Conservation (phyloP, 2,888 invertebrate genomes). For the Drosophila borealis region DNA sequence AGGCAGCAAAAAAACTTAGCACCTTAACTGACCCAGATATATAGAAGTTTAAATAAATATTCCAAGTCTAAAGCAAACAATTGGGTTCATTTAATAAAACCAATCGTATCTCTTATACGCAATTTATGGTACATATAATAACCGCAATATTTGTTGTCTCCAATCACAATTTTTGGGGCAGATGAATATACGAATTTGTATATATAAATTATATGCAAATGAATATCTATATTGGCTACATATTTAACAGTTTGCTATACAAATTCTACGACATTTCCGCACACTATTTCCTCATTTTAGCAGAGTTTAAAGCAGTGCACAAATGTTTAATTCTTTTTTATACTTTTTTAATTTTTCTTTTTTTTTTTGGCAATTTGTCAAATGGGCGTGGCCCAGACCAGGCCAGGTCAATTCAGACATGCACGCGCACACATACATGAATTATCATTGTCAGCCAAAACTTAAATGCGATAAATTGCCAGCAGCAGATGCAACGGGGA, state of each 20-base stretch:
- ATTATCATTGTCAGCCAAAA: slow-evolving; percentile 73
- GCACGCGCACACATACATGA: slow-evolving; percentile 46
- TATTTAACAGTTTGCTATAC: slow-evolving; percentile 4
- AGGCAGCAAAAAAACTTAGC: no score
- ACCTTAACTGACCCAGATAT: no score
- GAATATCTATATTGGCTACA: not conserved
- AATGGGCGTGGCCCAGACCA: slow-evolving; percentile 63
- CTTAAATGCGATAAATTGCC: slow-evolving; percentile 73
- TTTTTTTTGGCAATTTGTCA: slow-evolving; percentile 71
- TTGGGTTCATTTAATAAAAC: no score
- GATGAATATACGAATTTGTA: not conserved
- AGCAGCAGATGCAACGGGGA: slow-evolving; percentile 49
- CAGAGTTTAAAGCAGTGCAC: slow-evolving; percentile 40
- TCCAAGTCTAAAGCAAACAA: no score
- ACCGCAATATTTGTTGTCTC: not conserved
- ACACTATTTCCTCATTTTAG: slow-evolving; percentile 27
- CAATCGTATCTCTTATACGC: no score
- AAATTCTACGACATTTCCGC: slow-evolving; percentile 16
- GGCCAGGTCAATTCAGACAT: slow-evolving; percentile 26
- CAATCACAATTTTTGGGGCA: not conserved
- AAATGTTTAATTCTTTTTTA: slow-evolving; percentile 39
- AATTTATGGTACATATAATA: no score
- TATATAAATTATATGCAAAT: not conserved
- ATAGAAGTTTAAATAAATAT: no score
- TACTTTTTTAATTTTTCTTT: slow-evolving; percentile 18